Evolutionary conservation across 2,113 vertebrate species (phyloP).

Genomic region (Ancistrus triradiatus): DNA sequence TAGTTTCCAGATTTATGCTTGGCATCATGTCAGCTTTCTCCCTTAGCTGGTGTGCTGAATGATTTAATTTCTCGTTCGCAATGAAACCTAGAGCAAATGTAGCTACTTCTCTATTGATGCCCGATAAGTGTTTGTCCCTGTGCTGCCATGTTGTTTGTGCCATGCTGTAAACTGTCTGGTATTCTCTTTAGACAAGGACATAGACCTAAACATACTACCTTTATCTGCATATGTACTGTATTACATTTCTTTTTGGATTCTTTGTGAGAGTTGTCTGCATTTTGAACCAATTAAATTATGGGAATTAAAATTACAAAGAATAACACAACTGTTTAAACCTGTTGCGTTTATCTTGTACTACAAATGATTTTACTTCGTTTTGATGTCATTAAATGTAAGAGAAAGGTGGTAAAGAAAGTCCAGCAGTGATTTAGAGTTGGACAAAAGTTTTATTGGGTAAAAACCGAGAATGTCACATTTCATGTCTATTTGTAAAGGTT

Average conservation of each 20-base stretch:
- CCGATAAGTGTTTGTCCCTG: constrained; percentile 30
- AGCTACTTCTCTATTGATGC: constrained; percentile 31
- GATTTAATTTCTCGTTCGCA: constrained; percentile 13
- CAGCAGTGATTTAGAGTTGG: no score
- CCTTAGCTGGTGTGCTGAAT: constrained; percentile 4
- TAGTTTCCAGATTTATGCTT: constrained; percentile 10
- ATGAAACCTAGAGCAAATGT: constrained; percentile 29
- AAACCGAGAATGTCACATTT: no score
- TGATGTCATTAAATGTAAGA: no score
- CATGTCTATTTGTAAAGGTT: no score
- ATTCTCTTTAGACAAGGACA: constrained; percentile 56
- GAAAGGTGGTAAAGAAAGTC: no score
- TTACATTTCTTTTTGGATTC: constrained; percentile 65
- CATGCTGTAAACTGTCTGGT: constrained; percentile 42
- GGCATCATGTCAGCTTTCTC: constrained; percentile 11
- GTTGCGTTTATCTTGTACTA: no score
- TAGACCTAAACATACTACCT: constrained; percentile 61
- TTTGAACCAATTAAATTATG: constrained; percentile 75
- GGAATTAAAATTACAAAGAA: constrained; percentile 80
- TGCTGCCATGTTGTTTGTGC: constrained; percentile 32
- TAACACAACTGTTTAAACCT: constrained; percentile 51
- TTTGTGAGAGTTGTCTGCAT: constrained; percentile 71
- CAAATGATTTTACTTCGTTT: no score
- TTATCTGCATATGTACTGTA: constrained; percentile 78
- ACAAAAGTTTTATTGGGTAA: no score